These are phyloP conservation scores for Fulica atra DNA, from an alignment of 2,113 vertebrate species.

Conservation along the genomic window DNA sequence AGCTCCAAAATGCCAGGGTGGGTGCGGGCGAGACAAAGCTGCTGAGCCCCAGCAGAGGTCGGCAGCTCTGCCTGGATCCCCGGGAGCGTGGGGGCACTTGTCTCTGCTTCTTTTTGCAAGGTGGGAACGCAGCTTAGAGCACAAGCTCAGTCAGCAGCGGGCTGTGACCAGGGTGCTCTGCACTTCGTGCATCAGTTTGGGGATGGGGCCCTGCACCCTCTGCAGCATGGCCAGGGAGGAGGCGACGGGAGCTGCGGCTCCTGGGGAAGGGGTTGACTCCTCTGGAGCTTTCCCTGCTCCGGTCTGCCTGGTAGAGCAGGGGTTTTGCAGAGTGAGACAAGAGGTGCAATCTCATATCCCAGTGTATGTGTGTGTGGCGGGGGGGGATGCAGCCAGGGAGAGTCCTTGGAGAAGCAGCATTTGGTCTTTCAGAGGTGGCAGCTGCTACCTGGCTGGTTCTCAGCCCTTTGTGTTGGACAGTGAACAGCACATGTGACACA, in stretches of 20 bases:
- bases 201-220: background rate
- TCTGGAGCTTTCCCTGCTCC: background rate
- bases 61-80: background rate
- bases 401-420: fast-evolving
- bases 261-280: background rate
- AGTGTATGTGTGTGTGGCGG: fast-evolving
- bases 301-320: background rate
- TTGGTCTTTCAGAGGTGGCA: background rate
- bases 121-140: background rate
- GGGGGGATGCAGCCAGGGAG: background rate
- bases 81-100: background rate
- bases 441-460: background rate
- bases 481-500: background rate
- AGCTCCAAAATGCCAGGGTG: background rate
- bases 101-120: background rate
- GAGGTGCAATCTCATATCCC: background rate
- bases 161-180: background rate
- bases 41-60: background rate
- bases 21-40: background rate
- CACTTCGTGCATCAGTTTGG: background rate
- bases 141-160: background rate
- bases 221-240: background rate
- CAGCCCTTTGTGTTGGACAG: background rate
- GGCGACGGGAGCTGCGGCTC: background rate
- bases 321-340: fast-evolving